Evolutionary conservation across 2,888 invertebrate species (phyloP).

Genomic region (Lasioglossum oenotherae): DNA sequence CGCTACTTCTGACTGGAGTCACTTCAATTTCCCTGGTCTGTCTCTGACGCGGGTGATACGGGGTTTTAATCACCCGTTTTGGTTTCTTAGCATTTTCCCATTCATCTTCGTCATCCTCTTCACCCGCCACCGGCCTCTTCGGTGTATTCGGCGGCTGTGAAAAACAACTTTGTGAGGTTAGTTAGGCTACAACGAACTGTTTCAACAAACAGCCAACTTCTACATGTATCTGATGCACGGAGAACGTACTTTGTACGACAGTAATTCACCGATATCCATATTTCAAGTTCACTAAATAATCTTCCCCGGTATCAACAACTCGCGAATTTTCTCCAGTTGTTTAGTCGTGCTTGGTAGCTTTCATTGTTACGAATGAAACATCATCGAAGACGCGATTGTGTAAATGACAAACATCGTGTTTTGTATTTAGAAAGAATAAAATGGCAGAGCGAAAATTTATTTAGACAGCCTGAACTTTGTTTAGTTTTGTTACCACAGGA

Average conservation of each 20-base stretch:
- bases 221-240: neutral
- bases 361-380: slow-evolving; percentile 30
- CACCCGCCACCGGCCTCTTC: slow-evolving; percentile 89
- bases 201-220: neutral
- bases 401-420: neutral
- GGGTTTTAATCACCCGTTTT: slow-evolving; percentile 85
- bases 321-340: neutral
- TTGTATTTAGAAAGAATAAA: neutral
- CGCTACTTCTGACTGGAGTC: slow-evolving; percentile 67
- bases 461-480: slow-evolving; percentile 8
- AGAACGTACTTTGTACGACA: slow-evolving; percentile 83
- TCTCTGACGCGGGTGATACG: slow-evolving; percentile 83
- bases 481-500: neutral
- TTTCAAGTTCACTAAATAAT: slow-evolving; percentile 22
- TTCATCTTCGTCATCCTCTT: slow-evolving; percentile 89
- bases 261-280: slow-evolving; percentile 84
- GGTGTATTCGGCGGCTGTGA: slow-evolving; percentile 93
- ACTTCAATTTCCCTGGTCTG: slow-evolving; percentile 78
- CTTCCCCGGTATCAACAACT: slow-evolving; percentile 7
- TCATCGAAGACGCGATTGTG: neutral
- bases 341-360: neutral
- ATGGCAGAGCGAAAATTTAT: neutral
- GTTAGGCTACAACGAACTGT: slow-evolving; percentile 33
- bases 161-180: slow-evolving; percentile 26
- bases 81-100: slow-evolving; percentile 87